These are phyloP conservation scores for Semibalanus balanoides DNA, from an alignment of 1,140 invertebrate genomes.

Conservation along the genomic window DNA sequence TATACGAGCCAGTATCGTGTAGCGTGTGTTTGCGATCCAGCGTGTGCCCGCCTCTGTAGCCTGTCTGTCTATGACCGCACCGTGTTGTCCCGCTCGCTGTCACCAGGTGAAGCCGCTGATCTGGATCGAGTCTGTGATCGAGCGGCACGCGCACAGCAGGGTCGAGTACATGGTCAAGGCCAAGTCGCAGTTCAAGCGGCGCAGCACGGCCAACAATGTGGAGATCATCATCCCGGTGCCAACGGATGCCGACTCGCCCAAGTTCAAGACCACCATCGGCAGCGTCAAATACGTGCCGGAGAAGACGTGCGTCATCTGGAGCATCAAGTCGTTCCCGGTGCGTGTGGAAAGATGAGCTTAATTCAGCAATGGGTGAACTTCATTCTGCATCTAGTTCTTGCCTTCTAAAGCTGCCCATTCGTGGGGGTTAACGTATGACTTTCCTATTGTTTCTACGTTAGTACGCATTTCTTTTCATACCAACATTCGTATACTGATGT, in stretches of 20 bases:
- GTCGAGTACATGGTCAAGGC: slow-evolving; percentile 99
- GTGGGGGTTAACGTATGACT: no score
- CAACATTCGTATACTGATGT: no score
- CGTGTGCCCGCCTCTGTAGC: no score
- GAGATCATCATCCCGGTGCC: slow-evolving; percentile 99
- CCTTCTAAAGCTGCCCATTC: no score
- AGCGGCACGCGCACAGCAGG: slow-evolving; percentile 91
- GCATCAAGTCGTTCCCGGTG: slow-evolving; percentile 95
- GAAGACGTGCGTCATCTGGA: slow-evolving; percentile 96
- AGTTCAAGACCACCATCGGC: slow-evolving; percentile 97
- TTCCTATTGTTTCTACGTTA: no score
- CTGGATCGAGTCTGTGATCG: slow-evolving; percentile 99
- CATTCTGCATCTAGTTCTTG: no score
- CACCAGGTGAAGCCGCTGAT: slow-evolving; percentile 88
- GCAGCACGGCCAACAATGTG: slow-evolving; percentile 97
- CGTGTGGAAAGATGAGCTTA: slow-evolving; percentile 23
- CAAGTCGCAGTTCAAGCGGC: slow-evolving; percentile 94
- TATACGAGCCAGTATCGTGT: no score
- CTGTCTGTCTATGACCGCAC: no score
- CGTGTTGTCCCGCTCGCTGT: no score
- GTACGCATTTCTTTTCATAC: no score
- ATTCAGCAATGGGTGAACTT: no score
- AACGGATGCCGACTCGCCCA: slow-evolving; percentile 93
- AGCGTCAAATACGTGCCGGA: slow-evolving; percentile 96
- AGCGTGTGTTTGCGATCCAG: no score